Evolutionary conservation across 2,113 vertebrate species (phyloP), one percentile per base, ranked within the genome.

Genomic region (Odocoileus hemionus): DNA sequence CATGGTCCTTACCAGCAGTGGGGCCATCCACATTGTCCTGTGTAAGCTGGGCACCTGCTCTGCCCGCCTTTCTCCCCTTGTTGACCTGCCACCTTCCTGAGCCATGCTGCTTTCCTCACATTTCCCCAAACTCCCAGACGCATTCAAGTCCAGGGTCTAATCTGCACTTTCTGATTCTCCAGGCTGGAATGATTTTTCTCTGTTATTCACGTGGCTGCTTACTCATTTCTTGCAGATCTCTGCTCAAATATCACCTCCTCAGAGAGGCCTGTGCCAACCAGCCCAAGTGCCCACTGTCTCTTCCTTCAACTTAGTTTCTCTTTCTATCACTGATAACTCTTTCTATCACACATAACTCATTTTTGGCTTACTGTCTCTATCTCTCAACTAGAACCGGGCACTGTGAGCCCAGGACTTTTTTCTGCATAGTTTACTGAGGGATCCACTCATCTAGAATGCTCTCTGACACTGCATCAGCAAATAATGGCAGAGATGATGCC

Each of bases 351-450:
- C 70, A 50, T 28, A 55, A 13, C 13, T 85, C n/a, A 39, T 79
- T 89, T 86, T 19, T 85, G n/a, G 25, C 61, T 90, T 57, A 39
- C 23, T 23, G 1, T 79, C 28, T 45, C 0, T 93, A 5, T 94
- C 8, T 43, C 17, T 43, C 57, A 8, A 6, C 28, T 80, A 55
- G 57, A 64, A 67, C 23, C 23, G 1, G 50, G 25, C 43, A 79
- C 15, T 11, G 0, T 6, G 2, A 43, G 12, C 17, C 25, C 0
- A 26, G 55, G 67, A 8, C 1, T 6, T n/a, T 96, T 74, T 55
- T 87, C 23, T 70, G 3, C 19, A 84, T 78, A 30, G 15, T 79
- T 93, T 94, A 12, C 11, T 16, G 3, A 78, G 3, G 12, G 50
- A n/a, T 21, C 16, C 7, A 7, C 52, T 55, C 47, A 39, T 36